Percentiles rank a stretch among this genome's conserved stretches.
These are phyloP conservation scores for Lycodopsis pacificus DNA, from an alignment of 2,797 vertebrate genomes.

Conservation along the genomic window DNA sequence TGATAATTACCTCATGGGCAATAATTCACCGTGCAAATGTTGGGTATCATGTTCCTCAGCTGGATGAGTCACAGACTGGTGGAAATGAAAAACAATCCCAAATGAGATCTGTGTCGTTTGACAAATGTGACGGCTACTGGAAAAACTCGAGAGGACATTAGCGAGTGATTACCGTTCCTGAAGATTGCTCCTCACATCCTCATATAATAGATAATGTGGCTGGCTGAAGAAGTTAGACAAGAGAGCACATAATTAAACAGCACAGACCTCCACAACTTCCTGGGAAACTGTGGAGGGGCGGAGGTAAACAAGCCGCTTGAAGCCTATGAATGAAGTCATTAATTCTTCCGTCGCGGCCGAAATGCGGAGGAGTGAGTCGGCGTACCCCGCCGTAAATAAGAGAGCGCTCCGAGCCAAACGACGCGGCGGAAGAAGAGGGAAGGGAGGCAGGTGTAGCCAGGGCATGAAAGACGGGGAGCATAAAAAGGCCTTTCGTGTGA, in stretches of 20 bases:
- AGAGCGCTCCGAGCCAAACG: constrained; percentile 24
- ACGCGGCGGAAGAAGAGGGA: constrained; percentile 24
- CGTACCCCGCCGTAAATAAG: constrained; percentile 22
- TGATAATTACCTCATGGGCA: constrained; percentile 60
- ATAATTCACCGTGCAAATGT: constrained; percentile 50
- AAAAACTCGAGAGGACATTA: constrained; percentile 13
- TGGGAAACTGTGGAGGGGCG: constrained; percentile 12
- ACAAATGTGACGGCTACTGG: constrained; percentile 24
- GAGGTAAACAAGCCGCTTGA: constrained; percentile 56
- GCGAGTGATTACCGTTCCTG: constrained; percentile 22
- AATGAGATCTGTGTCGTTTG: constrained; percentile 32
- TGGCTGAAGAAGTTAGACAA: constrained; percentile 6
- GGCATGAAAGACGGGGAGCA: constrained; percentile 53
- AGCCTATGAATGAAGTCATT: constrained; percentile 60
- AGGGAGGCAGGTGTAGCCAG: constrained; percentile 39
- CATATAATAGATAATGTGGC: neutral
- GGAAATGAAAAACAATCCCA: constrained; percentile 27
- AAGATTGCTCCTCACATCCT: neutral
- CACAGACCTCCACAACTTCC: constrained; percentile 26
- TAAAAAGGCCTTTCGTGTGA: constrained; percentile 52
- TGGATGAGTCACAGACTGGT: constrained; percentile 53
- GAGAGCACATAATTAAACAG: constrained; percentile 8
- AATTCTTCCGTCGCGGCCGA: constrained; percentile 61
- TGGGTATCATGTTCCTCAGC: constrained; percentile 52
- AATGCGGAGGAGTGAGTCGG: constrained; percentile 30